These are phyloP conservation scores for Actinopyga echinites DNA, from an alignment of 53 echinoderm and acorn worm genomes.

Conservation along the genomic window DNA sequence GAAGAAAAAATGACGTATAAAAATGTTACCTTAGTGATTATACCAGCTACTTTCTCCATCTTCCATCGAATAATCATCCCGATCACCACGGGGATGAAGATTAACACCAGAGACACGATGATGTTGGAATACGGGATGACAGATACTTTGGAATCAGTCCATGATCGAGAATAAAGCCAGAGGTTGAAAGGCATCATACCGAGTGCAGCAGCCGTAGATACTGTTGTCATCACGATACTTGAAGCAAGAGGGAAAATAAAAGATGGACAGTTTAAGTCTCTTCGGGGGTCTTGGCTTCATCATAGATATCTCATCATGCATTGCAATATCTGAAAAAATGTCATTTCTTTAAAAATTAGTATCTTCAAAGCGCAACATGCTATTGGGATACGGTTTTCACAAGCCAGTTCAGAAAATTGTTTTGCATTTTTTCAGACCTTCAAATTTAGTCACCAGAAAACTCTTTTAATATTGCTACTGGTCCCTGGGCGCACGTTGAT, in stretches of 20 bases:
- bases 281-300: background rate
- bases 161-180: slow-evolving; percentile 85
- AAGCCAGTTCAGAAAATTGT: too few species aligned
- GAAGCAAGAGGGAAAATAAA: background rate
- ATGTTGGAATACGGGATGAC: slow-evolving; percentile 85
- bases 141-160: slow-evolving; percentile 58
- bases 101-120: slow-evolving; percentile 59
- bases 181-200: slow-evolving; percentile 95
- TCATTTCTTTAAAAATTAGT: too few species aligned
- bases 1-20: background rate
- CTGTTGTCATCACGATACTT: slow-evolving; percentile 59
- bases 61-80: slow-evolving; percentile 87
- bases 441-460: too few species aligned
- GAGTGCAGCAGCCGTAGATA: slow-evolving; percentile 52
- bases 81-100: slow-evolving; percentile 70
- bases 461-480: too few species aligned
- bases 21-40: slow-evolving; percentile 46
- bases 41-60: slow-evolving; percentile 50
- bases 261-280: background rate
- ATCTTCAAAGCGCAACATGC: too few species aligned
- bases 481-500: too few species aligned
- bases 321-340: too few species aligned
- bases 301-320: too few species aligned
- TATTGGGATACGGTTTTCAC: too few species aligned
- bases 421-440: too few species aligned